Conservation (phyloP, 2,797 vertebrate genomes). For the Glossophaga mutica region DNA sequence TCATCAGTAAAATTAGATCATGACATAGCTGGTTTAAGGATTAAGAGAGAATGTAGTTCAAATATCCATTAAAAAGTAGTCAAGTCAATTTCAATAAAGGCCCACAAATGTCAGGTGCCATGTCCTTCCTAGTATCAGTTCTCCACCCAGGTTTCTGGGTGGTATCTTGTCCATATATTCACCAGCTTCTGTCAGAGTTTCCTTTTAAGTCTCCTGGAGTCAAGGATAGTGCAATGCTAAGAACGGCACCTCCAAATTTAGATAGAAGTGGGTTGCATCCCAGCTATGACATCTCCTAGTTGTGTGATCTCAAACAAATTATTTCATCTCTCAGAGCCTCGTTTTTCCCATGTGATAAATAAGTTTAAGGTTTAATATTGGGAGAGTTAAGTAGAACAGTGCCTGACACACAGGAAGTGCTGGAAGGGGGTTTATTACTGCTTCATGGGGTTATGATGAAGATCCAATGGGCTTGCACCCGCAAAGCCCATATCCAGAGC, state of each 20-base stretch:
- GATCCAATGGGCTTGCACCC: fast-evolving
- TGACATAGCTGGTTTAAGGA: neutral
- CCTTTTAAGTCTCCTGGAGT: neutral
- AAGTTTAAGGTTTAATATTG: neutral
- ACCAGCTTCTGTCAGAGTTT: neutral
- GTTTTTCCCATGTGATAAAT: neutral
- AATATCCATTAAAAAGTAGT: neutral
- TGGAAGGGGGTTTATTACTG: too few relatives aligned
- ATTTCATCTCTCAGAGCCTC: neutral
- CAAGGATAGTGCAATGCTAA: neutral
- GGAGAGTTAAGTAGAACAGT: neutral
- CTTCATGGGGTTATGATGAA: neutral
- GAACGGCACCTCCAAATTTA: neutral
- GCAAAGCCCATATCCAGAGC: neutral
- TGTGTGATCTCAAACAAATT: neutral
- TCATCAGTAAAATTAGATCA: neutral
- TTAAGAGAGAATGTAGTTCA: neutral
- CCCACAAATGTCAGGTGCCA: neutral
- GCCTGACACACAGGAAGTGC: neutral
- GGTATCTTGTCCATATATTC: neutral
- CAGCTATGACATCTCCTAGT: neutral
- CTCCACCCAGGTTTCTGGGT: neutral
- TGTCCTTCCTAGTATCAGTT: neutral
- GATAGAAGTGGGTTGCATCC: neutral
- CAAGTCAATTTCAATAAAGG: neutral